These are phyloP conservation scores for Poecilia latipinna DNA, from an alignment of 2,113 vertebrate genomes.

Conservation along the genomic window DNA sequence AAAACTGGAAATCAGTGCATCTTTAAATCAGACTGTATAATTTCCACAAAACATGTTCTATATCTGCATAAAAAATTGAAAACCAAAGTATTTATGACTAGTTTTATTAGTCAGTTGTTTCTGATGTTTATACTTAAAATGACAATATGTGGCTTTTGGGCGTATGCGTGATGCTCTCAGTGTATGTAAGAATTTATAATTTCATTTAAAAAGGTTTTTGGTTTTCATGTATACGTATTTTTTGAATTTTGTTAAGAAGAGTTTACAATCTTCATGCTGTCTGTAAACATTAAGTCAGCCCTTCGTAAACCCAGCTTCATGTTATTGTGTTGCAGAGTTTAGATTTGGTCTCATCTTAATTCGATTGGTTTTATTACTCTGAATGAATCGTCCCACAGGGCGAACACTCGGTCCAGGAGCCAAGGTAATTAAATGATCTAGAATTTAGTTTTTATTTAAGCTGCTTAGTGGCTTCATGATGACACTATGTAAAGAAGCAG, in stretches of 20 bases:
- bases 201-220: not conserved
- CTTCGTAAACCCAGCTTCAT: not conserved
- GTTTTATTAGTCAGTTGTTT: too few species aligned
- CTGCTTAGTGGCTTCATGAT: not conserved
- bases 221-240: not conserved
- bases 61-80: too few species aligned
- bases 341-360: constrained; percentile 10
- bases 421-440: constrained; percentile 21
- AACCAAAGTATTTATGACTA: too few species aligned
- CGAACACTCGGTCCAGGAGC: constrained; percentile 10
- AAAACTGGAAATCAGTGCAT: too few species aligned
- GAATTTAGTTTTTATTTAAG: constrained; percentile 1
- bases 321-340: too few species aligned
- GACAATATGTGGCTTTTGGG: not conserved
- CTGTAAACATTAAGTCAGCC: not conserved
- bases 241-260: not conserved
- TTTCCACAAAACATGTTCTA: too few species aligned
- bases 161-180: too few species aligned
- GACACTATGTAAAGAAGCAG: not conserved
- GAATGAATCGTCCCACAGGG: constrained; percentile 13
- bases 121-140: not conserved
- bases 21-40: too few species aligned
- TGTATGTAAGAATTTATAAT: too few species aligned
- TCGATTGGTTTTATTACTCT: constrained; percentile 9
- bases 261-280: not conserved